A percentile compares a stretch with the other conserved stretches of the same genome.
Evolutionary conservation across 2,113 vertebrate genomes (phyloP).

Genomic region (Ptilonorhynchus violaceus): DNA sequence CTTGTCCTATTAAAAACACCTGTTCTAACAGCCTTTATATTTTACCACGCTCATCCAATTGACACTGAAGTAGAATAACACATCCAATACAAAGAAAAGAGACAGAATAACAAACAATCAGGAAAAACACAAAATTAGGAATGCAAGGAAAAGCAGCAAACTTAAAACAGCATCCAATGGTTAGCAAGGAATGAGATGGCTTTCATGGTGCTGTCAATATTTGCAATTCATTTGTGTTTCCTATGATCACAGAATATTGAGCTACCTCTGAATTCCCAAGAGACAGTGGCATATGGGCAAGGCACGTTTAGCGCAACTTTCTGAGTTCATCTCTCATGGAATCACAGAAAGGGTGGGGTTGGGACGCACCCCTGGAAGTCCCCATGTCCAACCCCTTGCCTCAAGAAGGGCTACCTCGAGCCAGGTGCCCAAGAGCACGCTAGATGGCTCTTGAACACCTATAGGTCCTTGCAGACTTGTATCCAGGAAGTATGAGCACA

Average conservation of each 20-base stretch:
- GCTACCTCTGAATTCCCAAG: not conserved
- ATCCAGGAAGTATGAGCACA: not conserved
- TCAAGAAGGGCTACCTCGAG: not conserved
- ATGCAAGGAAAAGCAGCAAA: not conserved
- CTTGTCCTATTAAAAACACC: not conserved
- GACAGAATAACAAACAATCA: not conserved
- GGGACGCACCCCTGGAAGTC: not conserved
- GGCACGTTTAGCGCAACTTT: not conserved
- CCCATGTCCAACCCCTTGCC: accelerated
- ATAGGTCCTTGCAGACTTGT: not conserved
- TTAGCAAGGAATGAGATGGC: not conserved
- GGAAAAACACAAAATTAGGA: not conserved
- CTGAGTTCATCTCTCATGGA: not conserved
- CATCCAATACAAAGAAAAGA: not conserved
- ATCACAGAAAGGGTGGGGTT: not conserved
- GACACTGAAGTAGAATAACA: not conserved
- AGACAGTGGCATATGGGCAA: not conserved
- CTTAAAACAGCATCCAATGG: not conserved
- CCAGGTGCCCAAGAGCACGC: not conserved
- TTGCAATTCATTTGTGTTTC: not conserved
- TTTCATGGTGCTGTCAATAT: not conserved
- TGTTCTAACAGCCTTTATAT: not conserved
- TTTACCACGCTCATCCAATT: not conserved
- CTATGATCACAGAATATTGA: not conserved
- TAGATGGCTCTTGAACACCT: not conserved